Evolutionary conservation across 35 echinoderm and acorn worm species (phyloP), one percentile per base, ranked within the genome.

Genomic region (Diadema setosum): DNA sequence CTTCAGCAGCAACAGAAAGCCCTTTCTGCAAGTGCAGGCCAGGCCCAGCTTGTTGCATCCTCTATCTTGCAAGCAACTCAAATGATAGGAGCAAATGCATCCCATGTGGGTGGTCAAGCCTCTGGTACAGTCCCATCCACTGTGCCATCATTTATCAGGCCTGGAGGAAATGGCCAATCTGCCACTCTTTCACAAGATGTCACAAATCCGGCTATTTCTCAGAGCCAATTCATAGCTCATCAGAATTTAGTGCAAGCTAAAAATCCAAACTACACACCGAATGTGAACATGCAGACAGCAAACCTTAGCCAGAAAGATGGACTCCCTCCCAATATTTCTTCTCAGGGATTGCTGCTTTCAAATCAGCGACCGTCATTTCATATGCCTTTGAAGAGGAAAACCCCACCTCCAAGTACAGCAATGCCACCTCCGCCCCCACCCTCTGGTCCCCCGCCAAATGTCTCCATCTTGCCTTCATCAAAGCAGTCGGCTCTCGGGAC

Each of bases 221-320:
- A n/a, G n/a, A n/a, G n/a, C n/a, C n/a, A n/a, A n/a, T n/a, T n/a
- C n/a, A n/a, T n/a, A n/a, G n/a, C n/a, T n/a, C n/a, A 67, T 44
- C 73, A 78, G 73, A 20, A 67, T 18, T 67, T 67, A 12, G 20
- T 29, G 9, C 12, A 67, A 20, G 31, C 27, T 12, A 67, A 24
- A 29, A 78, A 78, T 36, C 73, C 73, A 14, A 78, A 44, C 44
- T 78, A 78, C 73, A 78, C 73, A 78, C 73, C 73, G 1, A 78
- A 78, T 44, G 73, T 78, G 6, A 78, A 26, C 40, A 78, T 83
- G 14, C 81, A 83, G 81, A 26, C 45, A 21, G 55, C 29, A 34
- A 67, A 67, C 18, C 12, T 34, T 33, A 34, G 63, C 14, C 63
- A 67, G 24, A 67, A 67, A 34, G 63, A 67, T 67, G 26, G 63